Conservation (phyloP, 1,140 invertebrate genomes). For the Lethocerus indicus region DNA sequence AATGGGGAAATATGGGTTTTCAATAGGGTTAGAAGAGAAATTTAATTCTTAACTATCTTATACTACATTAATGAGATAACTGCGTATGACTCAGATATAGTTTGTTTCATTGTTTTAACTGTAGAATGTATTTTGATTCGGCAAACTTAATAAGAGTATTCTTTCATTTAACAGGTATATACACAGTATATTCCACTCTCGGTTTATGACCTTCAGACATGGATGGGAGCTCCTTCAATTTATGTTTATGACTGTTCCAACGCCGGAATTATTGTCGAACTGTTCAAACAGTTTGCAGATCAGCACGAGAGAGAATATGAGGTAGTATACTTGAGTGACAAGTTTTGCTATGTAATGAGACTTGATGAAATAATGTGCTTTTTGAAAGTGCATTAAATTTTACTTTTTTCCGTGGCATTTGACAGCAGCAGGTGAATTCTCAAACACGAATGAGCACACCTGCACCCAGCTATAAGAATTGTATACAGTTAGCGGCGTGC, state of each 20-base stretch:
- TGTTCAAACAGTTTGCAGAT: constrained; percentile 79
- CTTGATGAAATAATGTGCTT: background rate
- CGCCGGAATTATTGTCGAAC: constrained; percentile 89
- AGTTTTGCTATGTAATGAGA: background rate
- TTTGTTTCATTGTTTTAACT: background rate
- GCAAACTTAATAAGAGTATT: background rate
- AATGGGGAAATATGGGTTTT: constrained; percentile 99
- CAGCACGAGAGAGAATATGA: constrained; percentile 81
- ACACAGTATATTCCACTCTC: constrained; percentile 99
- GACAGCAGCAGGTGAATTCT: background rate
- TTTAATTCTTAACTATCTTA: constrained; percentile 2
- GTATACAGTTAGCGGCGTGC: constrained; percentile 93
- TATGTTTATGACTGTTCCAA: constrained; percentile 99
- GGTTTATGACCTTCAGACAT: constrained; percentile 93
- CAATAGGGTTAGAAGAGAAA: constrained; percentile 54
- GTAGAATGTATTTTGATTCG: background rate
- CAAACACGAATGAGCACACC: background rate
- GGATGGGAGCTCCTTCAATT: constrained; percentile 98
- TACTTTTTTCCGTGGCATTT: too few relatives aligned
- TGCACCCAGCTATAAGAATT: constrained; percentile 59
- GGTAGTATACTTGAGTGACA: constrained; percentile 30
- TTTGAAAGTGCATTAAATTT: background rate
- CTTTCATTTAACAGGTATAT: constrained; percentile 49
- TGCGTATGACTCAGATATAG: background rate
- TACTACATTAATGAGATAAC: constrained; percentile 2